These are phyloP conservation scores for Naja naja DNA, from an alignment of 2,113 vertebrate species.

Conservation along the genomic window DNA sequence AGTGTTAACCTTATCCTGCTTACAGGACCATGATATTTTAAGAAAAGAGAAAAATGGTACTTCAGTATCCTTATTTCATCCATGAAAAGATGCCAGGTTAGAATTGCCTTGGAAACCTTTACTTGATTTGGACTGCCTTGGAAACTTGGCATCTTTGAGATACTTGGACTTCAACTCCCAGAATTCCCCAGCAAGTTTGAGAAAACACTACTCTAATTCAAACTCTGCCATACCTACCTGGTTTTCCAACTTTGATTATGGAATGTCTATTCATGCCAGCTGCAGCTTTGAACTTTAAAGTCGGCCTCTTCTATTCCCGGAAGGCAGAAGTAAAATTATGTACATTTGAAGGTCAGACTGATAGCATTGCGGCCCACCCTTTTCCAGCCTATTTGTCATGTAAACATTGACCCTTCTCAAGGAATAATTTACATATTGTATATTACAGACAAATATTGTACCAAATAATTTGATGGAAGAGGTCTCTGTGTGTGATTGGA, in stretches of 20 bases:
- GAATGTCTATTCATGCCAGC: neutral
- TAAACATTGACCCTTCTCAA: slow-evolving; percentile 6
- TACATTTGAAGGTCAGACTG: slow-evolving; percentile 11
- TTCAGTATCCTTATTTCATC: neutral
- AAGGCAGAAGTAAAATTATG: neutral
- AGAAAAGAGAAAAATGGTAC: neutral
- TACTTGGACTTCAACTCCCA: neutral
- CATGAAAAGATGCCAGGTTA: neutral
- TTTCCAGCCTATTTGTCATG: slow-evolving; percentile 21
- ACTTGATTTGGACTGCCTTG: neutral
- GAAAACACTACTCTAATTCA: neutral
- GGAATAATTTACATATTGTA: neutral
- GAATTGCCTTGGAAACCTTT: neutral
- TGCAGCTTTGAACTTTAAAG: neutral
- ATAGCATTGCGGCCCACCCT: neutral
- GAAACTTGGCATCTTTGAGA: neutral
- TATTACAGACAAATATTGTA: neutral
- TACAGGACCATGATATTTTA: neutral
- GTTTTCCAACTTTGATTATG: neutral
- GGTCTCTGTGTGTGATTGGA: neutral
- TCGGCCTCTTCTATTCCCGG: neutral
- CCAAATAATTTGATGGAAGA: neutral
- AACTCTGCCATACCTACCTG: neutral
- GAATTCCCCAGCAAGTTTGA: neutral
- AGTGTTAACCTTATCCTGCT: neutral